A percentile compares a stretch with the other conserved stretches of the same genome.
Conservation (phyloP, 2,797 vertebrate genomes). For the Aldrovandia affinis region DNA sequence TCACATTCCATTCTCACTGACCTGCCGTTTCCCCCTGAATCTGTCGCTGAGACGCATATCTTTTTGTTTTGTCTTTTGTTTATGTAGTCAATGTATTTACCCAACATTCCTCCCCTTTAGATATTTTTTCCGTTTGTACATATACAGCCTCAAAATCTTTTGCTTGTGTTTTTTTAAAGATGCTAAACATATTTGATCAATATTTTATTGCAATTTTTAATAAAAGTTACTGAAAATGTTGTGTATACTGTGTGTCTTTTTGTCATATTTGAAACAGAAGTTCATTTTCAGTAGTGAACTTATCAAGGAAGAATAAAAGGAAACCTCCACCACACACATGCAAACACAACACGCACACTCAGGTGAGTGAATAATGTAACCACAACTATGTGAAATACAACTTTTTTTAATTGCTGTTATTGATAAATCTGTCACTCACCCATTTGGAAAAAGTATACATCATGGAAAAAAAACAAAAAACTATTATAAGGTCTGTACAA, state of each 20-base stretch:
- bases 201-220: conserved; percentile 73
- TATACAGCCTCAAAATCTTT: conserved; percentile 69
- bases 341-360: not conserved
- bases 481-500: conserved; percentile 58
- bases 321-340: not conserved
- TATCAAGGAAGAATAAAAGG: not conserved
- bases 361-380: not conserved
- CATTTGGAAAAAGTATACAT: conserved; percentile 59
- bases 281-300: not conserved
- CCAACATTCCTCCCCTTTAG: not conserved
- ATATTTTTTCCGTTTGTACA: conserved; percentile 71
- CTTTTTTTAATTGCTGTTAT: conserved; percentile 67
- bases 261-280: not conserved
- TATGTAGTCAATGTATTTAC: conserved; percentile 5
- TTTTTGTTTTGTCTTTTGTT: not conserved
- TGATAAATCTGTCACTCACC: conserved; percentile 60
- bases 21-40: not conserved
- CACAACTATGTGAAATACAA: conserved; percentile 54
- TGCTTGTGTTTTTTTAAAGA: conserved; percentile 63
- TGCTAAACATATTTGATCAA: conserved; percentile 54
- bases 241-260: not conserved
- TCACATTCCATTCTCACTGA: not conserved
- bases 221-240: conserved; percentile 62
- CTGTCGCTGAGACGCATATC: not conserved
- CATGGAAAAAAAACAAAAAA: conserved; percentile 56